Conservation (phyloP, 2,797 vertebrate species). For the Microhierax caerulescens region DNA sequence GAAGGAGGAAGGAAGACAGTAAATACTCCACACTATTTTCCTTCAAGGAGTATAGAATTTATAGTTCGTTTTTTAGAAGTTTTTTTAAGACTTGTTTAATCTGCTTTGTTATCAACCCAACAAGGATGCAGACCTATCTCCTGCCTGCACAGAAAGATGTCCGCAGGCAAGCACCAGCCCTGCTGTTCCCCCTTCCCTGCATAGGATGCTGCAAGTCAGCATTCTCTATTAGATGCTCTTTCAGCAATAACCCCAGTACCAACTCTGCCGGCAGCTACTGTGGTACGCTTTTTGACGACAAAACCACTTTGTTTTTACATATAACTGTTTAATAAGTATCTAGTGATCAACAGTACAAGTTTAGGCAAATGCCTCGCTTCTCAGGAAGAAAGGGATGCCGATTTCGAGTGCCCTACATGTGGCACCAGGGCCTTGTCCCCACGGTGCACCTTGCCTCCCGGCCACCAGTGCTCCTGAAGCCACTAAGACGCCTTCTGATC, state of each 20-base stretch:
- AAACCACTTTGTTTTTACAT: background rate
- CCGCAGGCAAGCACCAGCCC: background rate
- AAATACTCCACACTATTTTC: constrained; percentile 27
- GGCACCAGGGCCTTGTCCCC: background rate
- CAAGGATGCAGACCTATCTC: background rate
- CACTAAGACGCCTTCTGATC: accelerated
- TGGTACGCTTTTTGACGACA: background rate
- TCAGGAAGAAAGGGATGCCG: background rate
- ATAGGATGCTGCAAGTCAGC: constrained; percentile 27
- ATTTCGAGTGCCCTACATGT: background rate
- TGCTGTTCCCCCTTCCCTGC: constrained; percentile 4
- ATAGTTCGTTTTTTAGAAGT: background rate
- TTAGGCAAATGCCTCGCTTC: background rate
- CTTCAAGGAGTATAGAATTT: constrained; percentile 6
- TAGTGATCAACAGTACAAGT: background rate
- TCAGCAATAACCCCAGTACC: background rate
- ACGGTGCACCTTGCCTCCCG: background rate
- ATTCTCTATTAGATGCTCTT: background rate
- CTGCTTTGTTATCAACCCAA: constrained; percentile 9
- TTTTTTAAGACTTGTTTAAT: background rate
- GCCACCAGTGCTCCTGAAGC: background rate
- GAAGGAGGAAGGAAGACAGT: background rate
- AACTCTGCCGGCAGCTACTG: background rate
- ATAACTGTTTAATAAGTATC: background rate
- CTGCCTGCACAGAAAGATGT: background rate